phyloP scores from a whole-genome alignment of 2,888 invertebrate species.

The Chrysolina haemoptera region DNA sequence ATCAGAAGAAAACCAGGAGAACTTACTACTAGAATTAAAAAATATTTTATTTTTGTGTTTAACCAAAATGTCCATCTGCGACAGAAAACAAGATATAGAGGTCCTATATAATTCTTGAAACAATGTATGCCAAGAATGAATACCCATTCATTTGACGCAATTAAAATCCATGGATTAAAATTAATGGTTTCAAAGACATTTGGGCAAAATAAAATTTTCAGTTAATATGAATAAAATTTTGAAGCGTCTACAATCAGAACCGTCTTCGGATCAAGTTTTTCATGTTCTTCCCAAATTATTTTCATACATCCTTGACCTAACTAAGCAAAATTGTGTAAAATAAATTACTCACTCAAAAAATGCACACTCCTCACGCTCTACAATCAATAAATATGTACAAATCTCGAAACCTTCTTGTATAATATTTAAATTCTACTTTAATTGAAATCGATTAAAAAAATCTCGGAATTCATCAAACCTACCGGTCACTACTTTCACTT shows the following conservation, averaged over 20 bases:
- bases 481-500: slow-evolving; percentile 56
- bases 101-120: too few species aligned
- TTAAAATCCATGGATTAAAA: too few species aligned
- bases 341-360: background rate
- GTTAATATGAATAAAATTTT: background rate
- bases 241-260: background rate
- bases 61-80: too few species aligned
- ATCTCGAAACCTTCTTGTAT: slow-evolving; percentile 33
- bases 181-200: too few species aligned
- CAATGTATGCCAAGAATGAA: too few species aligned
- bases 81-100: too few species aligned
- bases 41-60: too few species aligned
- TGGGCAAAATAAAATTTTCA: background rate
- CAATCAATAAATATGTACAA: slow-evolving; percentile 26
- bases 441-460: slow-evolving; percentile 31
- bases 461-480: slow-evolving; percentile 50
- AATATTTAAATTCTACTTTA: slow-evolving; percentile 28
- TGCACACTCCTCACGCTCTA: background rate
- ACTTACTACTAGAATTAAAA: too few species aligned
- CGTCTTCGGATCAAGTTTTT: background rate
- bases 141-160: too few species aligned
- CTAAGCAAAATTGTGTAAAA: background rate
- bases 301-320: background rate
- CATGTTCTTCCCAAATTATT: background rate
- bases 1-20: too few species aligned